Conservation (phyloP, 2,797 vertebrate species). For the Staurois parvus region DNA sequence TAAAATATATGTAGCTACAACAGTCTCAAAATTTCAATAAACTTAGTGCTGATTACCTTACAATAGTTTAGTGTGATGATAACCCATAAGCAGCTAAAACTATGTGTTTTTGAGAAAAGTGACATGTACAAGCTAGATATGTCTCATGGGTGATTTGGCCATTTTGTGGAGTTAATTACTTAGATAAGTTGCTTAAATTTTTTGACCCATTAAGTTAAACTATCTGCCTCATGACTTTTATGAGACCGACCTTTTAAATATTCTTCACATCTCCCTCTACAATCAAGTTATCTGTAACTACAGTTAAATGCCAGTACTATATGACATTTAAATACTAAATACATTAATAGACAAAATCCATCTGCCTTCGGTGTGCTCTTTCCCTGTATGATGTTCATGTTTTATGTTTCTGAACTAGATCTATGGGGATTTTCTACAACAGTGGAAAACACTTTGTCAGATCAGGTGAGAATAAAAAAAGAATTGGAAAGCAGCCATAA, state of each 20-base stretch:
- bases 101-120: background rate
- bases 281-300: slow-evolving; percentile 38
- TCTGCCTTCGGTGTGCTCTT: slow-evolving; percentile 38
- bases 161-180: slow-evolving; percentile 45
- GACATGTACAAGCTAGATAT: background rate
- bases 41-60: no score
- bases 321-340: slow-evolving; percentile 54
- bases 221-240: slow-evolving; percentile 41
- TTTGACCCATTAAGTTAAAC: slow-evolving; percentile 56
- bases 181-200: slow-evolving; percentile 34
- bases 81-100: background rate
- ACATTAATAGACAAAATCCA: slow-evolving; percentile 39
- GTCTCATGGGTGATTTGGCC: background rate
- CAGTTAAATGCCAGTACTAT: slow-evolving; percentile 53
- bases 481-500: background rate
- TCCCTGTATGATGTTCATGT: slow-evolving; percentile 38
- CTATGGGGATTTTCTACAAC: background rate
- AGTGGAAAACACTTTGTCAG: slow-evolving; percentile 24
- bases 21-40: no score
- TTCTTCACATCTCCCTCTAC: slow-evolving; percentile 22
- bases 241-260: slow-evolving; percentile 52
- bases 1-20: no score
- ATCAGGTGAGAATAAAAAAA: background rate
- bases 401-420: slow-evolving; percentile 22
- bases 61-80: background rate